phyloP scores from a whole-genome alignment of 2,113 vertebrate genomes.

The Hippocampus abdominalis region DNA sequence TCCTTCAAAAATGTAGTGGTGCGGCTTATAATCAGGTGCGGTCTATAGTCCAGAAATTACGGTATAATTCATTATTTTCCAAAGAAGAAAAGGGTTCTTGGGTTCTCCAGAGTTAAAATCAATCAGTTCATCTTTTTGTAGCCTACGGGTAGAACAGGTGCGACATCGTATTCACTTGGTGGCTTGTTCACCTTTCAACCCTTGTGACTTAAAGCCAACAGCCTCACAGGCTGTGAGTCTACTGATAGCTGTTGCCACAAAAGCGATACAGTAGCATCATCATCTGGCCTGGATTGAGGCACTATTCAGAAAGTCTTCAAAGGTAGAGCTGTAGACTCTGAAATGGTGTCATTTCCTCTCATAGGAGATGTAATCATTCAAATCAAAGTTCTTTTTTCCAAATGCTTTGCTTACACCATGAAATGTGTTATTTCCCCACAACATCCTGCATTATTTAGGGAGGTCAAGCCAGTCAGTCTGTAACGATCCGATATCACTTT shows the following conservation, averaged over 20 bases:
- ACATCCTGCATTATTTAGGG: slow-evolving; percentile 57
- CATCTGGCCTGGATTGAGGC: slow-evolving; percentile 54
- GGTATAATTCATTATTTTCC: too few relatives aligned
- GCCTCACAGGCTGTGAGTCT: slow-evolving; percentile 34
- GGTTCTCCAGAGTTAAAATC: too few relatives aligned
- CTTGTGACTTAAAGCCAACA: slow-evolving; percentile 33
- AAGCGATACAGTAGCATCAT: slow-evolving; percentile 45
- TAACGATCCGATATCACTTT: slow-evolving; percentile 50
- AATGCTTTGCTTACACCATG: background rate
- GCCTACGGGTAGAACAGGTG: slow-evolving; percentile 12
- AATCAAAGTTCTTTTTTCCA: background rate
- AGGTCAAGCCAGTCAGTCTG: slow-evolving; percentile 30
- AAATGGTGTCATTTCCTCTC: background rate
- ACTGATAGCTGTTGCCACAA: slow-evolving; percentile 54
- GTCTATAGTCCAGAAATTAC: too few relatives aligned
- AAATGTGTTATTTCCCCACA: slow-evolving; percentile 3
- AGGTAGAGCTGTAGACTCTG: background rate
- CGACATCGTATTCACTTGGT: background rate
- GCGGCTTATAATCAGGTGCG: too few relatives aligned
- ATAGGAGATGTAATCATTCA: background rate
- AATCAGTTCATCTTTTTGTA: background rate
- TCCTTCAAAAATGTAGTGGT: too few relatives aligned
- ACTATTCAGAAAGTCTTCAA: slow-evolving; percentile 27
- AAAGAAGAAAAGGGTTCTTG: too few relatives aligned
- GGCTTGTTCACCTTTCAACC: slow-evolving; percentile 7